Evolutionary conservation across 2,113 vertebrate genomes (phyloP).

Genomic region (Turdus rufiventris): DNA sequence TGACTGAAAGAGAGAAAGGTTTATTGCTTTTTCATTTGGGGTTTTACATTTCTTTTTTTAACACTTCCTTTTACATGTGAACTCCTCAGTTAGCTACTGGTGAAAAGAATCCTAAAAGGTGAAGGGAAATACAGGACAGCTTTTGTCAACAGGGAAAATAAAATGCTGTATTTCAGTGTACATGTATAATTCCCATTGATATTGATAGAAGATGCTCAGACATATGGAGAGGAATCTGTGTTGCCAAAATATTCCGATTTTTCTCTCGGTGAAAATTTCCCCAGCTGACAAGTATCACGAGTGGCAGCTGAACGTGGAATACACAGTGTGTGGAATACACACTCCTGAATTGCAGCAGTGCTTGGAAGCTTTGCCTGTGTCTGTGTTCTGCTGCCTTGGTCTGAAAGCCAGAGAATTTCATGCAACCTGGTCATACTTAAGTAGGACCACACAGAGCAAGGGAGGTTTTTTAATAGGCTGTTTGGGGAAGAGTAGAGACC

Average conservation of each 20-base stretch:
- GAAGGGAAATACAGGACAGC: not conserved
- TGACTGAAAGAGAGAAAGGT: not conserved
- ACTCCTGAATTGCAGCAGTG: not conserved
- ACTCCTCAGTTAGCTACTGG: not conserved
- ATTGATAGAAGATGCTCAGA: not conserved
- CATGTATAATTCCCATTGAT: not conserved
- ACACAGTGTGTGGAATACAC: not conserved
- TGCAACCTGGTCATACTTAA: conserved; percentile 15
- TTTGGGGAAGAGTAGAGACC: conserved; percentile 18
- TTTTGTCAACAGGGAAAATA: not conserved
- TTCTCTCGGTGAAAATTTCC: not conserved
- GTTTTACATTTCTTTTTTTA: not conserved
- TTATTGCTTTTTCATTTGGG: not conserved
- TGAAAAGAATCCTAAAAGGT: not conserved
- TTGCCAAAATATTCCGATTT: not conserved
- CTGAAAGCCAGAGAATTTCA: not conserved
- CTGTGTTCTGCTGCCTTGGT: not conserved
- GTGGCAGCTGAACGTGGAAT: not conserved
- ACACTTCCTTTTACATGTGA: not conserved
- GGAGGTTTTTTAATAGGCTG: conserved; percentile 12
- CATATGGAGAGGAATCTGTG: not conserved
- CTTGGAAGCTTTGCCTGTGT: not conserved
- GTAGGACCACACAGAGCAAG: conserved; percentile 35
- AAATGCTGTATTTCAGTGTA: not conserved
- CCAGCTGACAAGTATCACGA: not conserved